Percentiles rank a stretch among this genome's conserved stretches.
Conservation (phyloP, 1,140 invertebrate species). For the Platyscapa corneri region DNA sequence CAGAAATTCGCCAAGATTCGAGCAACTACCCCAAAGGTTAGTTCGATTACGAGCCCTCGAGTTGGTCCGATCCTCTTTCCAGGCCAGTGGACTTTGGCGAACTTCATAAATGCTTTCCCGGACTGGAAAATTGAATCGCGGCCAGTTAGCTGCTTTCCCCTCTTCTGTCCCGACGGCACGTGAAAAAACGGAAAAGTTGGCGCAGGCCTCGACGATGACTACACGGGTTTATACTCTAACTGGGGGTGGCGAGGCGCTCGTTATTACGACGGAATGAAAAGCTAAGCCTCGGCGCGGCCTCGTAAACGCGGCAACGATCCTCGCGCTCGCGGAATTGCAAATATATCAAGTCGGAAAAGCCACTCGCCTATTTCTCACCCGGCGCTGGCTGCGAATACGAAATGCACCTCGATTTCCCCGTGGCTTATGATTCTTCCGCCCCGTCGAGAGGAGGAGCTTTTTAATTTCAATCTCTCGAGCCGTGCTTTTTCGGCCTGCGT, state of each 20-base stretch:
- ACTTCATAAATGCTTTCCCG: slow-evolving; percentile 26
- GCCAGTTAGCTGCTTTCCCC: background rate
- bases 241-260: no score
- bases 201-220: background rate
- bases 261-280: background rate
- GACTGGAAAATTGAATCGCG: slow-evolving; percentile 34
- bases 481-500: background rate
- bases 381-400: background rate
- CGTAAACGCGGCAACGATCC: background rate
- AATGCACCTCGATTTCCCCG: background rate
- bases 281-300: background rate
- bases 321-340: slow-evolving; percentile 12
- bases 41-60: background rate
- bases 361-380: background rate
- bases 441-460: background rate
- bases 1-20: background rate
- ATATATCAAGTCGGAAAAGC: slow-evolving; percentile 9
- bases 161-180: no score
- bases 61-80: background rate
- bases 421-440: no score
- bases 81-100: background rate
- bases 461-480: background rate
- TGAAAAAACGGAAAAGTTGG: slow-evolving; percentile 1
- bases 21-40: background rate
- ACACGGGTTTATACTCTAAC: background rate